Evolutionary conservation across 2,797 vertebrate genomes (phyloP).

Genomic region (Mormyrus hasselquistii): DNA sequence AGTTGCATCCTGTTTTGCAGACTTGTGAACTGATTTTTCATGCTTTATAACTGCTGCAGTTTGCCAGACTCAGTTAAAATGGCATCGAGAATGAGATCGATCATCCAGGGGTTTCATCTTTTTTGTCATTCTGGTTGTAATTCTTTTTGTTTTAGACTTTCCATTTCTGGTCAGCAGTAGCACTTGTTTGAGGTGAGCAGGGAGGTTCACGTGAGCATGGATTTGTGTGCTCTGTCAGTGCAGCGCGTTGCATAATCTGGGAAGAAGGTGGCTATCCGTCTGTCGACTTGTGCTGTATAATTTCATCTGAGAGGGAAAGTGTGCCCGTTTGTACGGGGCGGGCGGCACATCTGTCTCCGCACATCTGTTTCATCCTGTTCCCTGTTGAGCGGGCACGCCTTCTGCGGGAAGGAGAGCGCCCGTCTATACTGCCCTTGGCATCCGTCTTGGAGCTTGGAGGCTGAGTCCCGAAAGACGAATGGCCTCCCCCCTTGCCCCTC

Average conservation of each 20-base stretch:
- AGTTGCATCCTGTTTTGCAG: background rate
- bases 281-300: background rate
- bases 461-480: background rate
- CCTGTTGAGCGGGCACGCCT: background rate
- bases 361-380: background rate
- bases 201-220: background rate
- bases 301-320: background rate
- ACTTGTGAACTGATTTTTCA: background rate
- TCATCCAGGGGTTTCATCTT: background rate
- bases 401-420: background rate
- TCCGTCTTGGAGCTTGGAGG: background rate
- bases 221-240: background rate
- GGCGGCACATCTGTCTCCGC: background rate
- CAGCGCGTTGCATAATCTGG: background rate
- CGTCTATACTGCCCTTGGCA: background rate
- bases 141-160: background rate
- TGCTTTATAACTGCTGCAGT: background rate
- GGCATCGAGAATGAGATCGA: background rate
- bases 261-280: background rate
- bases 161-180: background rate
- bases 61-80: background rate
- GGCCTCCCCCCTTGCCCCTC: background rate
- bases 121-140: background rate
- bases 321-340: background rate
- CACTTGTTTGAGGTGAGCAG: background rate